Evolutionary conservation across 2,797 vertebrate species (phyloP), one percentile per base, ranked within the genome.

Genomic region (Pseudomugil tenellus): DNA sequence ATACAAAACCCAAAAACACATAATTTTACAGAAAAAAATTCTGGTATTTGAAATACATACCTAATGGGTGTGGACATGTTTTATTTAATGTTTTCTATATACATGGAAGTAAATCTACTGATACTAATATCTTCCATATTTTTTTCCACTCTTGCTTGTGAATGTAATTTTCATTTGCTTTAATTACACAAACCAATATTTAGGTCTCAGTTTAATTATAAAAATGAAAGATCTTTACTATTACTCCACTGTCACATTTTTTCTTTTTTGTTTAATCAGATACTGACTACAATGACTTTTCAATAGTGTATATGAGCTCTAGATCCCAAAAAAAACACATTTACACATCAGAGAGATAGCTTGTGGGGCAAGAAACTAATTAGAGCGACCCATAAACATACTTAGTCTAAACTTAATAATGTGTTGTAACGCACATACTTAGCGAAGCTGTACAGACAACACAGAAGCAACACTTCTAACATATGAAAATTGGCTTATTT

Each of bases 361-460:
- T 76, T 81, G 77, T 83, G 73, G 79, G 82, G 81, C 74, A 84
- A 75, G 73, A 34, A 79, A 57, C 77, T 88, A 85, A 87, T 89
- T 88, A 85, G 78, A 68, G 72, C 43, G 48, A 73, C 74, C 70
- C 67, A 76, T 79, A 83, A 89, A 87, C 62, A 76, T 5, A 46
- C 64, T 75, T 57, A 75, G 59, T 19, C 59, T 67, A 76, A 87
- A 77, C 63, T 70, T 72, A 74, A 78, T 62, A 77, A 72, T 51
- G 48, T 17, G n/a, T 16, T 39, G 25, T 66, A 70, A 46, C 54
- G 54, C 63, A 63, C 57, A 34, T 43, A 48, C 52, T 74, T 82
- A 74, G 74, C 17, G 6, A 80, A 67, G 58, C 60, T 72, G 58
- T 66, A 41, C 26, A 70, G 71, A 77, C 57, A 11, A 19, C 57